phyloP scores from a whole-genome alignment of 2,113 vertebrate genomes.

The human region GRCh38 chr11:111229001-111229500 shows the following conservation, averaged over 20 bases:
- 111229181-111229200: not conserved
- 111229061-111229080: not conserved
- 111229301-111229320: not conserved
- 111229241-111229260: not conserved
- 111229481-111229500: not conserved
- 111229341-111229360: not conserved
- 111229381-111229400: not conserved
- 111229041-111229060: not conserved
- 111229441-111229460: not conserved
- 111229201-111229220: not conserved
- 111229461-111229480: not conserved
- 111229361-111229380: not conserved
- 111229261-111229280: not conserved
- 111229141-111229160: not conserved
- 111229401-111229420: not conserved
- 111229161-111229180: not conserved
- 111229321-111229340: not conserved
- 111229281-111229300: not conserved
- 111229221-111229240: not conserved
- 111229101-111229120: not conserved
- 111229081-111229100: not conserved
- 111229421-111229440: rapidly evolving
- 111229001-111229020: not conserved
- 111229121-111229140: not conserved
- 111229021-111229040: not conserved